Percentiles rank a stretch among this genome's conserved stretches.
phyloP scores from a whole-genome alignment of 2,797 vertebrate species.

The Bradypodion ventrale region DNA sequence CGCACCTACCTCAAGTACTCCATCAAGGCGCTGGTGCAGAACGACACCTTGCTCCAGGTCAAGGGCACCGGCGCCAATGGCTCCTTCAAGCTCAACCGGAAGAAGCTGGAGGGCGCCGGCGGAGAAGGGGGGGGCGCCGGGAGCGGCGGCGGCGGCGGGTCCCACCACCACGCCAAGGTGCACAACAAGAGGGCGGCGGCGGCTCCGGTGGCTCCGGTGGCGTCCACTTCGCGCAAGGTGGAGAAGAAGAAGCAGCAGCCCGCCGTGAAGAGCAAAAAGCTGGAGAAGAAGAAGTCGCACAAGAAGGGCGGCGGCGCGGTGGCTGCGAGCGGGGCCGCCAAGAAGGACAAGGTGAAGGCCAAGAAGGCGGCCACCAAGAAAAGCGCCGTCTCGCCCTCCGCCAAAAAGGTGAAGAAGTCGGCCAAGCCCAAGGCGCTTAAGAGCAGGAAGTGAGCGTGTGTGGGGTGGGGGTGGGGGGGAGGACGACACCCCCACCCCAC shows the following conservation, averaged over 20 bases:
- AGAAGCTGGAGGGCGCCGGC: slow-evolving; percentile 77
- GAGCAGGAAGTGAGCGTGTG: slow-evolving; percentile 72
- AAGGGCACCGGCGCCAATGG: slow-evolving; percentile 86
- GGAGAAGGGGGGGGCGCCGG: slow-evolving; percentile 64
- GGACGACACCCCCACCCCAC: too few relatives aligned
- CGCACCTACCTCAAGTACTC: slow-evolving; percentile 86
- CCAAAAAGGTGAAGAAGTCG: slow-evolving; percentile 77
- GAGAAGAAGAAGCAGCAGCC: slow-evolving; percentile 59
- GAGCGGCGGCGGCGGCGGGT: background rate
- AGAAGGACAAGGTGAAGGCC: slow-evolving; percentile 68
- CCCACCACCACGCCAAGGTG: slow-evolving; percentile 44
- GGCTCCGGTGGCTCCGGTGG: background rate
- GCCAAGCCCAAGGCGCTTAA: slow-evolving; percentile 79
- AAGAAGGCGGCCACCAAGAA: slow-evolving; percentile 73
- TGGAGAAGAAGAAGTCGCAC: slow-evolving; percentile 67
- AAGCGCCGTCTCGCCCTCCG: slow-evolving; percentile 56
- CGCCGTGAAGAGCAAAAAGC: slow-evolving; percentile 55
- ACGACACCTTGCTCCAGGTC: slow-evolving; percentile 85
- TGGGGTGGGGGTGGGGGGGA: too few relatives aligned
- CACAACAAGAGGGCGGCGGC: slow-evolving; percentile 55
- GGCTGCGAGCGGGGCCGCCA: slow-evolving; percentile 29
- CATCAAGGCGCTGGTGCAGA: slow-evolving; percentile 84
- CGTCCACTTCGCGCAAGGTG: slow-evolving; percentile 53
- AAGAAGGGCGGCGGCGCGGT: slow-evolving; percentile 59
- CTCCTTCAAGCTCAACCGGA: slow-evolving; percentile 85